Evolutionary conservation across 2,888 invertebrate species (phyloP).

Genomic region (Andrena minutula): DNA sequence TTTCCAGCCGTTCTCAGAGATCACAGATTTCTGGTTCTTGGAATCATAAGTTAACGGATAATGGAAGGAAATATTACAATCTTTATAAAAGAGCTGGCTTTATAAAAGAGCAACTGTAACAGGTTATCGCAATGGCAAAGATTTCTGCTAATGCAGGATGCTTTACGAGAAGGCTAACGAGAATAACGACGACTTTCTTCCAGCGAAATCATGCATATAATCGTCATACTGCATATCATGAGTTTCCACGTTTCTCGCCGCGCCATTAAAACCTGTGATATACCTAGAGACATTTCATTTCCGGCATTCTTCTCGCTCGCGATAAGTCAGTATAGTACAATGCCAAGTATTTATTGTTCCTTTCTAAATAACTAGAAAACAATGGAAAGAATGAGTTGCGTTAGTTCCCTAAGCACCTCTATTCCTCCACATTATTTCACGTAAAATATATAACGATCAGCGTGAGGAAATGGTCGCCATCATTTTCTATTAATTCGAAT

Average conservation of each 20-base stretch:
- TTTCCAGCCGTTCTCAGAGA: neutral
- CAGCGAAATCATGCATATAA: constrained; percentile 47
- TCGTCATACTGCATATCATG: constrained; percentile 53
- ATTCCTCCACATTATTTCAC: neutral
- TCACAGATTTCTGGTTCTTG: neutral
- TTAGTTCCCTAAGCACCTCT: neutral
- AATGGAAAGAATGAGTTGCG: too few relatives aligned
- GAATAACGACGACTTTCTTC: constrained; percentile 42
- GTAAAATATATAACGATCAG: too few relatives aligned
- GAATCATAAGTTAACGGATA: constrained; percentile 11
- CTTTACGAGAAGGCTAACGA: constrained; percentile 54
- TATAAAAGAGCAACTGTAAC: constrained; percentile 17
- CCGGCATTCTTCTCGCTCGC: constrained; percentile 51
- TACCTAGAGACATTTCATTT: constrained; percentile 50
- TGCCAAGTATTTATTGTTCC: constrained; percentile 44
- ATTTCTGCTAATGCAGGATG: constrained; percentile 8
- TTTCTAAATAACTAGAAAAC: neutral
- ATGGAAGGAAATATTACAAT: neutral
- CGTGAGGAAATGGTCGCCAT: too few relatives aligned
- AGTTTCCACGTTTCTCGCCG: constrained; percentile 52
- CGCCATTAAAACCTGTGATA: constrained; percentile 47
- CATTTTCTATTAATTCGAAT: neutral
- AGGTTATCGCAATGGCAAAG: constrained; percentile 8
- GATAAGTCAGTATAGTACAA: neutral
- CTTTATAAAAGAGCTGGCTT: constrained; percentile 16